Evolutionary conservation across 2,113 vertebrate genomes (phyloP), one percentile per base, ranked within the genome.

Genomic region (Chiloscyllium plagiosum): DNA sequence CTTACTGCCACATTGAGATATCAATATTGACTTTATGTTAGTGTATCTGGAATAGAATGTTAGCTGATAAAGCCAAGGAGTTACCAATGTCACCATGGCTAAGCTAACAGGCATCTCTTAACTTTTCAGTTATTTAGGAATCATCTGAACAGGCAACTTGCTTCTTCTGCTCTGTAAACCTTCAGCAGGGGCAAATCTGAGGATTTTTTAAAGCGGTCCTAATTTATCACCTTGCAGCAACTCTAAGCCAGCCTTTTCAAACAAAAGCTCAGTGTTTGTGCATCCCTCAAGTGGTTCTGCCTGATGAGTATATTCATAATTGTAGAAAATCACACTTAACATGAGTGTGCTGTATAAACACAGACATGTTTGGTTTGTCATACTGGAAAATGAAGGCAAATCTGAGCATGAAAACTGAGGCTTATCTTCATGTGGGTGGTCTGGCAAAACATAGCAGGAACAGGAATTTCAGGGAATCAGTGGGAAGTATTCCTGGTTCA

Each of bases 261-360:
- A 72, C 94, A 76, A 72, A 72, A 47, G 37, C 22, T 29, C 94
- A 95, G 68, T 47, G 47, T 76, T 26, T 72, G 22, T 52, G 94
- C 37, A 37, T 37, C 68, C 42, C 68, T 70, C 37, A 70, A 69
- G 37, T 76, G 42, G 69, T 52, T 52, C 47, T 95, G 94, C 68
- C 94, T 52, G 69, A 95, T 50, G 70, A 52, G 69, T 33, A 47
- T 95, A 72, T 72, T 95, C 68, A 24, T 95, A 95, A 72, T 95
- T 95, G 94, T 95, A 72, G 94, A 72, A 92, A 95, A 70, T 72
- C 94, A 95, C 66, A 50, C 93, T 70, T 47, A 70, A 94, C 66
- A 29, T 13, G 37, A 95, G 20, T 50, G 68, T 72, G 94, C 94
- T 95, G 94, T 72, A 52, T 52, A 95, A 72, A 95, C 94, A 95